Evolutionary conservation across 2,888 invertebrate species (phyloP).

Genomic region (Drosophila bunnanda): DNA sequence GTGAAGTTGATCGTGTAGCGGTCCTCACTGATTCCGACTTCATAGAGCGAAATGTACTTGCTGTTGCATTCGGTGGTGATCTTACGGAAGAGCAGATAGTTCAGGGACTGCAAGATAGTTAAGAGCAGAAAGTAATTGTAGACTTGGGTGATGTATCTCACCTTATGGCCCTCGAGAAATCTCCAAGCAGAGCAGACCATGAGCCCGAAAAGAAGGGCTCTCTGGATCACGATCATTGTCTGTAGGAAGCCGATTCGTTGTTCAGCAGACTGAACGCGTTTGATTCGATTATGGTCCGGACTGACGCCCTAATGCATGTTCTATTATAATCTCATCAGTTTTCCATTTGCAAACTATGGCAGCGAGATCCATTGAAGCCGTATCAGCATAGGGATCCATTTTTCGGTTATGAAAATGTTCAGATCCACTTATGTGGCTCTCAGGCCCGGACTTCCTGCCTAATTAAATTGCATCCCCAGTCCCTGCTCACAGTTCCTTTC

Average conservation of each 20-base stretch:
- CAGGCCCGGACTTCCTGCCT: constrained; percentile 42
- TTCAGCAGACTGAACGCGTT: not conserved
- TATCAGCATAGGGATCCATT: not conserved
- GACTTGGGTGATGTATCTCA: not conserved
- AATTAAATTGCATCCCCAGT: constrained; percentile 66
- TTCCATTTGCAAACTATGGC: constrained; percentile 5
- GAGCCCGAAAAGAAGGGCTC: constrained; percentile 1
- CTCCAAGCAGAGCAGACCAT: not conserved
- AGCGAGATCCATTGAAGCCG: not conserved
- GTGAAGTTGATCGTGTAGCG: constrained; percentile 46
- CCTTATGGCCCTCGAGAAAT: constrained; percentile 34
- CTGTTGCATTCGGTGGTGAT: constrained; percentile 15
- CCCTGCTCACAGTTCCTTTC: not conserved
- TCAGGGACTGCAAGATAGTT: constrained; percentile 27
- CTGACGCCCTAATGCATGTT: not conserved
- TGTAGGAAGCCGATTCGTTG: not conserved
- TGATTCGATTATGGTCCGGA: too few species aligned
- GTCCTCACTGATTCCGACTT: constrained; percentile 40
- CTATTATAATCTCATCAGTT: constrained; percentile 33
- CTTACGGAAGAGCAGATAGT: constrained; percentile 42
- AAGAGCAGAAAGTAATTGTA: too few species aligned
- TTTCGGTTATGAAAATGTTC: not conserved
- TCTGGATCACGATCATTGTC: constrained; percentile 7
- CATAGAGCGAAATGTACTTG: constrained; percentile 49
- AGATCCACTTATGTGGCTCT: constrained; percentile 16